A percentile compares a stretch with the other conserved stretches of the same genome.
phyloP scores from a whole-genome alignment of 2,797 vertebrate genomes.

The Taenioides sp. region DNA sequence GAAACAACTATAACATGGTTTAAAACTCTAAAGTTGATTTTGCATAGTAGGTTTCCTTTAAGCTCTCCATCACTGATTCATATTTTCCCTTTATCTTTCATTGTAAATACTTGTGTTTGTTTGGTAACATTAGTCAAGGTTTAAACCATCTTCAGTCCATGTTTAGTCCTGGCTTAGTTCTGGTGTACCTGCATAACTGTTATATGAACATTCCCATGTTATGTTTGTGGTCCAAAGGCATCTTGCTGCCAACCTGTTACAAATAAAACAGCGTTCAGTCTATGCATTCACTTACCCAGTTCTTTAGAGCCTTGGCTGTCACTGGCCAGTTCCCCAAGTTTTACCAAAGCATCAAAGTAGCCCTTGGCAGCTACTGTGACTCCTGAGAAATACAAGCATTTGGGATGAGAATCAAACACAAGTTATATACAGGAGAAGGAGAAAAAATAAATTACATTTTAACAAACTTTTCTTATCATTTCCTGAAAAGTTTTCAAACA shows the following conservation, averaged over 20 bases:
- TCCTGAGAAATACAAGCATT: slow-evolving; percentile 61
- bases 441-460: not conserved
- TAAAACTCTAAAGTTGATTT: no score
- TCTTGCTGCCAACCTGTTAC: not conserved
- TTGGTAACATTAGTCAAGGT: not conserved
- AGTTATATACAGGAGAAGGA: not conserved
- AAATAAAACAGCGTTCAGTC: not conserved
- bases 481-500: not conserved
- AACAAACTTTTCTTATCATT: not conserved
- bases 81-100: slow-evolving; percentile 11
- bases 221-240: no score
- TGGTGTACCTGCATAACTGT: no score
- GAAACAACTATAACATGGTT: no score
- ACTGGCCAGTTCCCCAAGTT: slow-evolving; percentile 84
- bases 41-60: slow-evolving; percentile 9
- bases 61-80: not conserved
- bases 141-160: no score
- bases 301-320: slow-evolving; percentile 88
- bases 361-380: slow-evolving; percentile 86
- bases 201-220: no score
- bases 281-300: slow-evolving; percentile 77
- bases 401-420: not conserved
- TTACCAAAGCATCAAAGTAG: slow-evolving; percentile 86
- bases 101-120: not conserved
- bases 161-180: no score